These are phyloP conservation scores for Yponomeuta evonymella DNA, from an alignment of 2,888 invertebrate genomes.

Conservation along the genomic window DNA sequence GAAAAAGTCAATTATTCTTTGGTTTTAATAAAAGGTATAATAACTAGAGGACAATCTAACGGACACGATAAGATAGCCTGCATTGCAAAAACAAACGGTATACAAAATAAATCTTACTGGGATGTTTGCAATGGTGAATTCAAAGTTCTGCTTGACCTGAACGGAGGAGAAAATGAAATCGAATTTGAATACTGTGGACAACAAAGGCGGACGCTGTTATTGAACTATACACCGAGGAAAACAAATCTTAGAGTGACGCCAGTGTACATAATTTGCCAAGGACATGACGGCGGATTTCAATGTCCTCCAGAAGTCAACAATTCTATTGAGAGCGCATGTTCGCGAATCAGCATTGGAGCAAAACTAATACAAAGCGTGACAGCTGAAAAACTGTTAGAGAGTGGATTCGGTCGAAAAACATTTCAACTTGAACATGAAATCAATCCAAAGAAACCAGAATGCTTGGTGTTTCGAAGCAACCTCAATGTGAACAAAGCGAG, in stretches of 20 bases:
- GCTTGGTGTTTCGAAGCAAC: constrained; percentile 83
- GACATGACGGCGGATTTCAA: constrained; percentile 87
- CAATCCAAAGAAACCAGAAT: constrained; percentile 75
- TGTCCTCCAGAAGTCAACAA: constrained; percentile 78
- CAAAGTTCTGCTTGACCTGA: constrained; percentile 80
- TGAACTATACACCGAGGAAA: constrained; percentile 76
- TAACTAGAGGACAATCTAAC: constrained; percentile 62
- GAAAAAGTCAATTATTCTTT: constrained; percentile 78
- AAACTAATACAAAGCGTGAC: constrained; percentile 90
- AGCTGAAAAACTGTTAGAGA: constrained; percentile 90
- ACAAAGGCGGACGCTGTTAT: constrained; percentile 54
- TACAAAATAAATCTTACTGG: constrained; percentile 71
- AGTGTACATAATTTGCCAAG: constrained; percentile 88
- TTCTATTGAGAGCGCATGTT: constrained; percentile 83
- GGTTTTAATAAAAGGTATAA: constrained; percentile 77
- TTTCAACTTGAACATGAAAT: constrained; percentile 85
- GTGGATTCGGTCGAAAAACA: constrained; percentile 85
- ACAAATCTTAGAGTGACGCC: constrained; percentile 82
- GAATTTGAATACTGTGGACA: constrained; percentile 73
- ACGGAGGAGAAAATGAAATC: constrained; percentile 79
- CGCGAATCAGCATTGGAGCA: constrained; percentile 84
- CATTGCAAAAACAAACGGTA: constrained; percentile 53
- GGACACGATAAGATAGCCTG: constrained; percentile 61
- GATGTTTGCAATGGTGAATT: constrained; percentile 80
- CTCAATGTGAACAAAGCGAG: constrained; percentile 82